Conservation (phyloP, 1,140 invertebrate species). For the Bombus sibiricus region DNA sequence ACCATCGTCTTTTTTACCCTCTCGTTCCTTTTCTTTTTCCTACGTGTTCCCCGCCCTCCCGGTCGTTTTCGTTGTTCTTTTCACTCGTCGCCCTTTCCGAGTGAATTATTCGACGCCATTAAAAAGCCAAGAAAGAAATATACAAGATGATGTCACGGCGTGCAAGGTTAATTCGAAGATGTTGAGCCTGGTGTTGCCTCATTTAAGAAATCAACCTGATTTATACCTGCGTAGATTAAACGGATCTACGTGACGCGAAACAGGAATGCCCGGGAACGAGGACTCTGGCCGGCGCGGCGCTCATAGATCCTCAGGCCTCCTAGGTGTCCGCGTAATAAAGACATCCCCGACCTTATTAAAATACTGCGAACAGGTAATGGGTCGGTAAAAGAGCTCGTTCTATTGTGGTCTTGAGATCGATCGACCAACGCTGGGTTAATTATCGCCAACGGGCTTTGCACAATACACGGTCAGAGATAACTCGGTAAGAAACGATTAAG, state of each 20-base stretch:
- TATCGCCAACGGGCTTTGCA: too few relatives aligned
- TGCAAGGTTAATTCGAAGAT: slow-evolving; percentile 55
- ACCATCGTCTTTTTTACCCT: background rate
- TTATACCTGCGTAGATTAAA: slow-evolving; percentile 65
- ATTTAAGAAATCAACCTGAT: slow-evolving; percentile 64
- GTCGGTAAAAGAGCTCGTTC: background rate
- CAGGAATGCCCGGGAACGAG: background rate
- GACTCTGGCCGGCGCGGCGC: background rate
- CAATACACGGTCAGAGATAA: background rate
- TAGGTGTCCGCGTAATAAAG: slow-evolving; percentile 28
- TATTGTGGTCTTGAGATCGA: background rate
- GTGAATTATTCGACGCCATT: slow-evolving; percentile 64
- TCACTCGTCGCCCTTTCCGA: slow-evolving; percentile 66
- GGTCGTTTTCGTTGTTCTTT: slow-evolving; percentile 51
- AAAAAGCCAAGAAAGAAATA: slow-evolving; percentile 54
- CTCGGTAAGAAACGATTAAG: background rate
- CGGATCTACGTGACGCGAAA: slow-evolving; percentile 56
- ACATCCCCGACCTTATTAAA: slow-evolving; percentile 34
- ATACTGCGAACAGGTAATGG: slow-evolving; percentile 26
- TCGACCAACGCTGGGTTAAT: too few relatives aligned
- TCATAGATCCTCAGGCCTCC: slow-evolving; percentile 7
- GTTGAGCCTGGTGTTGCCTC: slow-evolving; percentile 54
- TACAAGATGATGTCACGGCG: slow-evolving; percentile 54
- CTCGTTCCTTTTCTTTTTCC: background rate
- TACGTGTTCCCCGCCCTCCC: background rate